Conservation (phyloP, 2,113 vertebrate species). For the Ariopsis seemanni region DNA sequence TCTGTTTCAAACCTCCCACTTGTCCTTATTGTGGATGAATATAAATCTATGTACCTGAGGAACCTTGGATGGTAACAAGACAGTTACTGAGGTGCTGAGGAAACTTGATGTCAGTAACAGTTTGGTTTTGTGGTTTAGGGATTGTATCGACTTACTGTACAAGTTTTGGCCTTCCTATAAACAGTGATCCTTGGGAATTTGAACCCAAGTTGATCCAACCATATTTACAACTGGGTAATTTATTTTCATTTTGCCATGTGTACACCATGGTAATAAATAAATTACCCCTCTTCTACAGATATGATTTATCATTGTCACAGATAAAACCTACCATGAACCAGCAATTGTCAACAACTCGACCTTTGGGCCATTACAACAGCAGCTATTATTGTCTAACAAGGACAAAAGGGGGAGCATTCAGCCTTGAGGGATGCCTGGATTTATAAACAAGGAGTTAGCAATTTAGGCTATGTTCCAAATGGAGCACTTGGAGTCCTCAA, state of each 20-base stretch:
- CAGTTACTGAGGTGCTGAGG: neutral
- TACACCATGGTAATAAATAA: neutral
- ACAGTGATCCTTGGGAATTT: neutral
- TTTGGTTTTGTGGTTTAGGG: neutral
- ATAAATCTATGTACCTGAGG: neutral
- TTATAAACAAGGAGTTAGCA: neutral
- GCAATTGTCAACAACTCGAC: neutral
- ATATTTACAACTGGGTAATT: neutral
- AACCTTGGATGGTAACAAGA: neutral
- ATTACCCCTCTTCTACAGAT: neutral
- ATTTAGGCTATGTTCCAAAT: neutral
- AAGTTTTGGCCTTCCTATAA: neutral
- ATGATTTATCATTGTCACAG: neutral
- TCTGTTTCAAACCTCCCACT: neutral
- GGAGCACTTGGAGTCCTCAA: neutral
- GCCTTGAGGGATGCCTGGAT: neutral
- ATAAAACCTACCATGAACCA: neutral
- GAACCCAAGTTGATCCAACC: neutral
- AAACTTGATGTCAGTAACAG: neutral
- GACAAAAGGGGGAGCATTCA: neutral
- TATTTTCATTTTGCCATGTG: neutral
- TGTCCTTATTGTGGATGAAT: neutral
- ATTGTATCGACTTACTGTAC: neutral
- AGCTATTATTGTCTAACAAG: neutral
- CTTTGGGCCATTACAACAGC: neutral